phyloP scores from a whole-genome alignment of 2,797 vertebrate species.

The Aplochiton taeniatus region DNA sequence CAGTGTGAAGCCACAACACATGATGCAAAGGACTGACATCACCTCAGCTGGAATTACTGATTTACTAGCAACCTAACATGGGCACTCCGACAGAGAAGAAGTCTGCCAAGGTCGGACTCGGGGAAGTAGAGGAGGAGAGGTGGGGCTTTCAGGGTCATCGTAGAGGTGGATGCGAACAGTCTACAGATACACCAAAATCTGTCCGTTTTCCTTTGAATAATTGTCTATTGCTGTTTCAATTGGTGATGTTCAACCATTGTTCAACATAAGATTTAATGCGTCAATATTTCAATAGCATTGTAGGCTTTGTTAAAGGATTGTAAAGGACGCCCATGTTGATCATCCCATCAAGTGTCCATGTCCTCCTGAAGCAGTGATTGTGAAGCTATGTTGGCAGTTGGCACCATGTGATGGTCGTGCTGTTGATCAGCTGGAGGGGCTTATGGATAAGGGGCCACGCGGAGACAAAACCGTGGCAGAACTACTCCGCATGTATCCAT shows the following conservation, averaged over 20 bases:
- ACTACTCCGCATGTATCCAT: slow-evolving; percentile 65
- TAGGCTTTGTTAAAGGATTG: too few species aligned
- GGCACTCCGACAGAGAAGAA: slow-evolving; percentile 35
- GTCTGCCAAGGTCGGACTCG: slow-evolving; percentile 55
- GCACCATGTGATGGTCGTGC: slow-evolving; percentile 28
- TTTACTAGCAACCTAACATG: slow-evolving; percentile 52
- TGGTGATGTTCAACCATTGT: too few species aligned
- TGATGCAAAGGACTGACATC: slow-evolving; percentile 73
- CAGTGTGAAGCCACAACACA: slow-evolving; percentile 58
- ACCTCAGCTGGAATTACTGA: slow-evolving; percentile 63
- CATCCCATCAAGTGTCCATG: slow-evolving; percentile 10
- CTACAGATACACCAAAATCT: too few species aligned
- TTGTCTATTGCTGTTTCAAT: too few species aligned
- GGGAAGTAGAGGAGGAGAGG: slow-evolving; percentile 24
- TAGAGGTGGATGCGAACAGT: background rate
- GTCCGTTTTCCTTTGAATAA: too few species aligned
- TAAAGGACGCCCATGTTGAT: too few species aligned
- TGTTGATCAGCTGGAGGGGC: slow-evolving; percentile 55
- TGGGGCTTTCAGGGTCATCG: slow-evolving; percentile 27
- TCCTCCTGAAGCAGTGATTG: slow-evolving; percentile 7
- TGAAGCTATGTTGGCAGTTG: slow-evolving; percentile 46
- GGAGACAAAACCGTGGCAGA: slow-evolving; percentile 38
- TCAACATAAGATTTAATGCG: too few species aligned
- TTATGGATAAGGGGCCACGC: slow-evolving; percentile 38
- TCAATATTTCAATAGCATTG: too few species aligned